Conservation (phyloP, 2,888 invertebrate species). For the Agelastica alni region DNA sequence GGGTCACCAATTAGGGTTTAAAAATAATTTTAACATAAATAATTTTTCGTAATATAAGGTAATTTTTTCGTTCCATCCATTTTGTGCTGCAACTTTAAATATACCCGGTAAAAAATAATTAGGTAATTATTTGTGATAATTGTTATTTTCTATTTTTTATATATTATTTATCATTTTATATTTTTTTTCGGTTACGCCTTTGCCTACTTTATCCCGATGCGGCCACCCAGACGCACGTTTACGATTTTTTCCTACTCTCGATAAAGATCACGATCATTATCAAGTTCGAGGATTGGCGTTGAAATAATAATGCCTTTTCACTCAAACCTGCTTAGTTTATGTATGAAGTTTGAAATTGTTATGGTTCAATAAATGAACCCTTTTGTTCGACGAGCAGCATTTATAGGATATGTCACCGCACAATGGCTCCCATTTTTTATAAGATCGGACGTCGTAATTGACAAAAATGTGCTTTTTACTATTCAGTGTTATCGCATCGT, state of each 20-base stretch:
- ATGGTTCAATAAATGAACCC: slow-evolving; percentile 17
- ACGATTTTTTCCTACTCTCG: slow-evolving; percentile 11
- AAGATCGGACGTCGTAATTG: no score
- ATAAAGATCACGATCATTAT: slow-evolving; percentile 23
- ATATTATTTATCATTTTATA: no score
- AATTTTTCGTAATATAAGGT: no score
- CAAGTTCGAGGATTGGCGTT: slow-evolving; percentile 24
- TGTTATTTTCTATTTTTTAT: no score
- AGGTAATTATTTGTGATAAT: no score
- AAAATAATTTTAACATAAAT: no score
- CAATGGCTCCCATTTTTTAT: slow-evolving; percentile 4
- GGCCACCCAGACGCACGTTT: slow-evolving; percentile 28
- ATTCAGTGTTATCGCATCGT: no score
- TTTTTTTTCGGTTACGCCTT: background rate
- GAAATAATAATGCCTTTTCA: slow-evolving; percentile 25
- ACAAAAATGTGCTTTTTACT: no score
- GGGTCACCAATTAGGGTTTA: no score
- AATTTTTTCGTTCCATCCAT: no score
- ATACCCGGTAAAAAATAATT: no score
- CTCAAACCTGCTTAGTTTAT: slow-evolving; percentile 11
- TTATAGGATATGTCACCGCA: slow-evolving; percentile 3
- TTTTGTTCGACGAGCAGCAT: slow-evolving; percentile 9
- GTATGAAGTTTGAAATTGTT: slow-evolving; percentile 21
- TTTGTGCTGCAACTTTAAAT: no score
- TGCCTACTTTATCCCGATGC: slow-evolving; percentile 12